Evolutionary conservation across 2,113 vertebrate genomes (phyloP).

Genomic region (Clarias gariepinus): DNA sequence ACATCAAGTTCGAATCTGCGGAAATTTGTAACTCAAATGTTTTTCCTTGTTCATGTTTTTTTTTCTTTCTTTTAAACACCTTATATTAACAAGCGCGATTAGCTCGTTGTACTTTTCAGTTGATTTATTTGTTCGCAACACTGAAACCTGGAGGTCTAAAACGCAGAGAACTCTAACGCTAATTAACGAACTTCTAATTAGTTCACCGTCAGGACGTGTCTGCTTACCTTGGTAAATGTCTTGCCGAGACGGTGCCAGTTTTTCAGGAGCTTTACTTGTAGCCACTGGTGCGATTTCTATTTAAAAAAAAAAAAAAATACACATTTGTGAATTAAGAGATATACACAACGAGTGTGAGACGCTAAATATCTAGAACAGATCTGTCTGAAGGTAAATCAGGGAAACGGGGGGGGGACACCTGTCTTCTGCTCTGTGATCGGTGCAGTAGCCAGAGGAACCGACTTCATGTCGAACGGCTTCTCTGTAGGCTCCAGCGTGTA

Average conservation of each 20-base stretch:
- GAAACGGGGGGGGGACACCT: conserved; percentile 66
- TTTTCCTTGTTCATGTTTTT: too few relatives aligned
- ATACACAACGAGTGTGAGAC: background rate
- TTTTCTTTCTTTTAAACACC: too few relatives aligned
- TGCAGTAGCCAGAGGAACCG: conserved; percentile 85
- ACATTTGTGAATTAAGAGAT: background rate
- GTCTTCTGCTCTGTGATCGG: conserved; percentile 88
- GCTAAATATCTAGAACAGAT: background rate
- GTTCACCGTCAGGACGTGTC: background rate
- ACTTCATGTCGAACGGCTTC: conserved; percentile 94
- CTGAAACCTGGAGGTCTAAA: background rate
- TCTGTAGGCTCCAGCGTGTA: conserved; percentile 93
- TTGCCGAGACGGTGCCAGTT: conserved; percentile 88
- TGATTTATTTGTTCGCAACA: background rate
- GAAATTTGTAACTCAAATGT: too few relatives aligned
- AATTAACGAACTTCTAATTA: background rate
- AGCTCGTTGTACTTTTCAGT: background rate
- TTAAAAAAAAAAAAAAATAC: conserved; percentile 3
- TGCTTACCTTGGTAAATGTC: conserved; percentile 92
- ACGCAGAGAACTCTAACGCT: background rate
- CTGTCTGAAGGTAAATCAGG: background rate
- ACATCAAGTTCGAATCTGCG: too few relatives aligned
- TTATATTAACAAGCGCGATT: too few relatives aligned
- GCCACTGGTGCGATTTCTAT: conserved; percentile 82
- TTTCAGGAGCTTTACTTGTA: conserved; percentile 87